phyloP scores from a whole-genome alignment of 2,113 vertebrate genomes.

The Cochlearius cochlearius region DNA sequence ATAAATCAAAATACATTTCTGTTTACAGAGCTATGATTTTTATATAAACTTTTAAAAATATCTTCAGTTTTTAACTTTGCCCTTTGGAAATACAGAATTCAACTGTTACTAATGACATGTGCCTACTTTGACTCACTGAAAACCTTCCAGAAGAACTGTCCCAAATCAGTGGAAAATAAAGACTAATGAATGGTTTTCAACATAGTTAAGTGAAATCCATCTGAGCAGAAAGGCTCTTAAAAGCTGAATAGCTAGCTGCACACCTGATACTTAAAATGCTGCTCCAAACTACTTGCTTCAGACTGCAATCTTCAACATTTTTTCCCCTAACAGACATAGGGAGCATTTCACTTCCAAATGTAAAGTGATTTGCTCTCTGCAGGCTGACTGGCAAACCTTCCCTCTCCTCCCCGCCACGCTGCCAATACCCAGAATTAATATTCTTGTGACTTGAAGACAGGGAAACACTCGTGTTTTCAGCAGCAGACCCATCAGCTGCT shows the following conservation, averaged over 20 bases:
- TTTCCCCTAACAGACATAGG: neutral
- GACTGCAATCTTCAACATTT: neutral
- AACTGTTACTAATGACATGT: neutral
- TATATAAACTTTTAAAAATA: neutral
- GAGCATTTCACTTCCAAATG: neutral
- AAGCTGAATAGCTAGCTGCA: neutral
- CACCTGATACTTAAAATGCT: neutral
- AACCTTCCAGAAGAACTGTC: neutral
- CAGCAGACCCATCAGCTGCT: conserved; percentile 17
- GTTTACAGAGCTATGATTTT: neutral
- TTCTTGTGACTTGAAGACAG: neutral
- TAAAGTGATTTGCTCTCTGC: neutral
- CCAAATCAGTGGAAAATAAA: neutral
- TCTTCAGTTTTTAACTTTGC: neutral
- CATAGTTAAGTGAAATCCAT: neutral
- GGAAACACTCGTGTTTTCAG: neutral
- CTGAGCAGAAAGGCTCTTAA: neutral
- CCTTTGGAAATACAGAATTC: neutral
- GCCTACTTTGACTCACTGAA: neutral
- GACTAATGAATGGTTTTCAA: neutral
- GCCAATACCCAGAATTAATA: neutral
- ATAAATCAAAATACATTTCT: neutral
- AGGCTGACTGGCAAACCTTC: neutral
- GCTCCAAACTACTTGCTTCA: neutral
- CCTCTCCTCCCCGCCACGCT: too few species aligned